phyloP scores from a whole-genome alignment of 2,113 vertebrate genomes.

The Tragelaphus strepsiceros region DNA sequence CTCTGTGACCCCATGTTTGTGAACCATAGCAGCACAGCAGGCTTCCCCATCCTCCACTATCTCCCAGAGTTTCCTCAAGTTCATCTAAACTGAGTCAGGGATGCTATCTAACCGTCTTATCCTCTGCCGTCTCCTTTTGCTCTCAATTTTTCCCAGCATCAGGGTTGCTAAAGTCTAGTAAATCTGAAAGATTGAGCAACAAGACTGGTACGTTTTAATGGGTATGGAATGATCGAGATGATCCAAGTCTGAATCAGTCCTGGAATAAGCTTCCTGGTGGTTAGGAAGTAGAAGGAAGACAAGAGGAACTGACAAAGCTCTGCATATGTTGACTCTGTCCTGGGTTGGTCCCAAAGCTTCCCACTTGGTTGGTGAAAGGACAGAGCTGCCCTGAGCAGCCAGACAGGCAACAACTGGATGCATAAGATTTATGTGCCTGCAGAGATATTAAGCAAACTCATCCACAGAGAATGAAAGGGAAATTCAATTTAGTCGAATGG shows the following conservation, averaged over 20 bases:
- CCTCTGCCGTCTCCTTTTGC: background rate
- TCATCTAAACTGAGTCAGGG: background rate
- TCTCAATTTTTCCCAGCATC: background rate
- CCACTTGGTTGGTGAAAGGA: background rate
- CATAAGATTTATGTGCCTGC: background rate
- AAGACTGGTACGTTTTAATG: background rate
- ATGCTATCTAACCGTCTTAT: background rate
- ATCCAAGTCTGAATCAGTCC: background rate
- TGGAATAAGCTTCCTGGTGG: background rate
- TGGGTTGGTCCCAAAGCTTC: background rate
- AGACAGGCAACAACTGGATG: background rate
- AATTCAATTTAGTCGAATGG: background rate
- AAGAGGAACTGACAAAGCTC: background rate
- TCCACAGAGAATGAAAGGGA: background rate
- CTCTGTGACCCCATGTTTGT: background rate
- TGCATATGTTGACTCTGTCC: background rate
- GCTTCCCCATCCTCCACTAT: background rate
- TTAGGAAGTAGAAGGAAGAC: background rate
- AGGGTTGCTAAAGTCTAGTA: background rate
- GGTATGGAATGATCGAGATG: background rate
- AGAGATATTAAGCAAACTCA: background rate
- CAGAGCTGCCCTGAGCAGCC: background rate
- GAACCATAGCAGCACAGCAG: background rate
- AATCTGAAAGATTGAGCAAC: background rate
- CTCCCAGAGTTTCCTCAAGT: background rate